These are phyloP conservation scores for Sanderia malayensis DNA, from an alignment of 30 jellyfish, hydroid and myxozoan genomes.

Conservation along the genomic window DNA sequence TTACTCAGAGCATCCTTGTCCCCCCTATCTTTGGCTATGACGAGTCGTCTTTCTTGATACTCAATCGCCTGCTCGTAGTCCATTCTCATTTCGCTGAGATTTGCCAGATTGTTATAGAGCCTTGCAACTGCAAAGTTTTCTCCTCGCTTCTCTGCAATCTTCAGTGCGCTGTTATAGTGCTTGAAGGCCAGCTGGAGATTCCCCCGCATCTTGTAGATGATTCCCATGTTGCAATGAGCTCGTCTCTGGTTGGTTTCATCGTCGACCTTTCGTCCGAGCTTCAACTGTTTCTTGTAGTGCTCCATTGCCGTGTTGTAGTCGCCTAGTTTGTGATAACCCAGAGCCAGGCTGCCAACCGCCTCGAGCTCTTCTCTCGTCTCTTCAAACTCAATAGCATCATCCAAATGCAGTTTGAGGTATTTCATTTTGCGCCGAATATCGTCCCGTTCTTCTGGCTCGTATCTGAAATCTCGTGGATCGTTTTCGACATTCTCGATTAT, in stretches of 20 bases:
- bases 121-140: conserved; percentile 74
- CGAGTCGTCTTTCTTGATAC: conserved; percentile 60
- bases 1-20: conserved; percentile 75
- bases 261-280: conserved; percentile 51
- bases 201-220: conserved; percentile 66
- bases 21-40: conserved; percentile 64
- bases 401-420: conserved; percentile 67
- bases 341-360: conserved; percentile 74
- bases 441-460: conserved; percentile 61
- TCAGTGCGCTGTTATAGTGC: conserved; percentile 69
- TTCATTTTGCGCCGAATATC: conserved; percentile 65
- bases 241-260: conserved; percentile 66
- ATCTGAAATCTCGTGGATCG: conserved; percentile 84
- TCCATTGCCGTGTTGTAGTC: conserved; percentile 64
- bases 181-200: conserved; percentile 58
- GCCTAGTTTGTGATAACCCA: conserved; percentile 74
- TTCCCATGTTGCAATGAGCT: conserved; percentile 89
- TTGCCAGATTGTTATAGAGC: conserved; percentile 79
- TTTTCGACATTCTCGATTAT: conserved; percentile 83
- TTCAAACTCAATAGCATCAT: conserved; percentile 71
- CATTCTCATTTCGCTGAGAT: conserved; percentile 71
- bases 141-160: conserved; percentile 62
- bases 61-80: conserved; percentile 77
- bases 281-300: conserved; percentile 51
- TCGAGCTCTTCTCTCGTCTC: conserved; percentile 72